Conservation (phyloP, 2,113 vertebrate genomes). For the Strix aluco region DNA sequence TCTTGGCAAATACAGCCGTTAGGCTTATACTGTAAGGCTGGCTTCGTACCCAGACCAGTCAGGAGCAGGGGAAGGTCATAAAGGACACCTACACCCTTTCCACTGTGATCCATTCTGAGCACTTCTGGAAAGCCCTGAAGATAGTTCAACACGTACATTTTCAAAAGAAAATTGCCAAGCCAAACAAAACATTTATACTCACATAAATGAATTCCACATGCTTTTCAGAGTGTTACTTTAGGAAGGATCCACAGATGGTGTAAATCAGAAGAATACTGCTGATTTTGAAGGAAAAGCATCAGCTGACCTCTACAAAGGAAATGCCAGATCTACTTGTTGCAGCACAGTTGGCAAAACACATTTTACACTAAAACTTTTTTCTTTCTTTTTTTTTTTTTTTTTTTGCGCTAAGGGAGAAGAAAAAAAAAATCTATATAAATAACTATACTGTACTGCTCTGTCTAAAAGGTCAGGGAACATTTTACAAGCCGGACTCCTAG, state of each 20-base stretch:
- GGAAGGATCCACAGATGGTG: neutral
- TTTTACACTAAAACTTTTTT: neutral
- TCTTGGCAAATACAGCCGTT: neutral
- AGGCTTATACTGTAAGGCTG: neutral
- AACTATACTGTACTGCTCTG: constrained; percentile 4
- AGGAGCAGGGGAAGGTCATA: neutral
- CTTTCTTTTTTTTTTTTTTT: neutral
- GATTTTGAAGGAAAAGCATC: neutral
- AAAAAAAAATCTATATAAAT: neutral
- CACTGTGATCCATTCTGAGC: neutral
- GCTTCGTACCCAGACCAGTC: neutral
- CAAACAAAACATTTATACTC: neutral
- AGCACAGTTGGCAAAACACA: neutral
- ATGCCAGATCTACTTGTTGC: neutral
- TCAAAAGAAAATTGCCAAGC: neutral
- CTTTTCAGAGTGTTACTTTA: neutral
- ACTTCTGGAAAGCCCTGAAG: neutral
- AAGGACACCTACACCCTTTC: neutral
- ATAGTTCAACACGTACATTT: neutral
- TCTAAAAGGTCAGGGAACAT: neutral
- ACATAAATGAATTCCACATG: neutral
- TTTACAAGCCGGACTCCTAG: neutral
- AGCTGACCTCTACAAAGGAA: neutral
- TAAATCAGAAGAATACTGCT: neutral
- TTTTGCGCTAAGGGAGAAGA: neutral